Conservation (phyloP, 2,797 vertebrate species). For the Neomorphus geoffroyi region DNA sequence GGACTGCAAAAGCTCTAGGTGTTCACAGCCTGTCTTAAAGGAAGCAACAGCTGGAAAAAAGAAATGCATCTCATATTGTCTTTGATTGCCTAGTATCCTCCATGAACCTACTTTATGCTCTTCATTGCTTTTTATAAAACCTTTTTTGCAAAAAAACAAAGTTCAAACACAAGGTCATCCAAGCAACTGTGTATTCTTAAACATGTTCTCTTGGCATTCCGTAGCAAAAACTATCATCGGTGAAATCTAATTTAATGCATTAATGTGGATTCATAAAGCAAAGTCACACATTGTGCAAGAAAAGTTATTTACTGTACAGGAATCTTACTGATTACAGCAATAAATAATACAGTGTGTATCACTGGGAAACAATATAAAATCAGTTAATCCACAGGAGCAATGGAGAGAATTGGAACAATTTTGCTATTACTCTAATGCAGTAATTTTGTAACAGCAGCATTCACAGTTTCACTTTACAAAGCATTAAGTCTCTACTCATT, state of each 20-base stretch:
- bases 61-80: neutral
- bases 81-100: neutral
- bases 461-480: constrained; percentile 40
- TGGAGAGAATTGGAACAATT: constrained; percentile 28
- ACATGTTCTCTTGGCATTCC: neutral
- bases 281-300: neutral
- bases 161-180: constrained; percentile 44
- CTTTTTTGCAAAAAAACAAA: neutral
- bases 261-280: constrained; percentile 46
- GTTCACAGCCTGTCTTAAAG: neutral
- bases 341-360: constrained; percentile 33
- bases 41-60: neutral
- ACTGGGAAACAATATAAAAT: constrained; percentile 39
- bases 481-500: constrained; percentile 42
- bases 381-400: constrained; percentile 21
- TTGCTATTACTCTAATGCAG: neutral
- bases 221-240: neutral
- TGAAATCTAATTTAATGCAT: constrained; percentile 54
- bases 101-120: neutral
- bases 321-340: constrained; percentile 48
- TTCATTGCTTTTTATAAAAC: neutral
- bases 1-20: neutral
- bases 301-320: constrained; percentile 54
- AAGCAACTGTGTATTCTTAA: neutral
- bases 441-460: constrained; percentile 47